Base-by-base conservation (phyloP, 2,113 vertebrate genomes). In the Piprites chloris region DNA sequence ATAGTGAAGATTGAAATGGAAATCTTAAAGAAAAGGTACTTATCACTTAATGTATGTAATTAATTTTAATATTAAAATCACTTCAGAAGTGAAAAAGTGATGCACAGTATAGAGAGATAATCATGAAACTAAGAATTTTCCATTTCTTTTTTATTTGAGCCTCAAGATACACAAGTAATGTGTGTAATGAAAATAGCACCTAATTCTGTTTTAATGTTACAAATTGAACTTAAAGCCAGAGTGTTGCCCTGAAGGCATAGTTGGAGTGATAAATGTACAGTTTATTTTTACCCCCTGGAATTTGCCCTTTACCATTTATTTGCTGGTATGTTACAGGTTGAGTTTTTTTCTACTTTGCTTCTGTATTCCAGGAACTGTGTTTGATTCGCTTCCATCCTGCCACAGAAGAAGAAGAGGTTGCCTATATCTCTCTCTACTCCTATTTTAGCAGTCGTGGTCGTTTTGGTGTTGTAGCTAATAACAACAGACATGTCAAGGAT, bases 381-480 rank as follows among this genome's bases (percentile, higher is more conserved):
- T 98, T 99, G 97, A 99, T 99, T 82, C 99, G 99, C 35, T 99
- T 99, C 95, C 99, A 99, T 72, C 99, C 99, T 28, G 99, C 99
- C 37, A 99, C 99, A 62, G 99, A 99, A 93, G 99, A 99, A 78
- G 99, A 99, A 85, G 99, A 99, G 92, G 99, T 99, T 69, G 99
- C 99, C 95, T 99, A 99, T 91, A 98, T 99, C 65, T 99, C 99
- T 68, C 98, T 99, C 39, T 99, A 99, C 98, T 99, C 99, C 62
- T 99, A 99, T 97, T 99, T 99, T 94, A 99, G 98, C 98, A 99
- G 99, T 97, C 99, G 99, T 78, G 98, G 99, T 84, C 99, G 99
- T 93, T 99, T 99, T 82, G 99, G 99, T 81, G 99, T 99, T 55
- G 99, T 99, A 63, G 98, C 99, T 84, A 99, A 99, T 96, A 98